Evolutionary conservation across 2,113 vertebrate species (phyloP), one percentile per base, ranked within the genome.

Genomic region (Indicator maculatus): DNA sequence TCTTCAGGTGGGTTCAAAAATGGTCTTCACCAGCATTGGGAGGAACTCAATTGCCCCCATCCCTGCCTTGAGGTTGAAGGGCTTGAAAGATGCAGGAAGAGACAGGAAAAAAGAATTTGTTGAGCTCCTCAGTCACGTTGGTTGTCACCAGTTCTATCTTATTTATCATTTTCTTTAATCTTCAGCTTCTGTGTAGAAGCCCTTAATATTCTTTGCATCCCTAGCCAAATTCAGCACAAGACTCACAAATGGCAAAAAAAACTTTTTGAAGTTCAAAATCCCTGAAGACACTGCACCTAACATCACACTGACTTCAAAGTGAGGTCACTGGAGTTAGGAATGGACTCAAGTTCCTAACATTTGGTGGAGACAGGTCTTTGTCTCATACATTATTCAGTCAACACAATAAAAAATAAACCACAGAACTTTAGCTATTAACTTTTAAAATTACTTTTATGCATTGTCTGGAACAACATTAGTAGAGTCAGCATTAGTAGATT

Each of bases 301-400:
- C 6, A 61, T 59, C 11, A 26, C 21, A 24, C 12, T 78, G 44
- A 3, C n/a, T 88, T 88, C 47, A 59, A 60, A 86, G 7, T 56
- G 45, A 86, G 33, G 36, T 71, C 44, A 45, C 70, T 72, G 23
- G 56, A 86, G 21, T 70, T 80, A 56, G 27, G 83, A 89, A 70
- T 55, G 52, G 31, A 60, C 20, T 73, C 61, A 63, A 6, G 8
- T 73, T 89, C 75, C 56, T 80, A 70, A 70, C 73, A 88, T 83
- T 88, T 88, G 31, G 16, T 91, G 74, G n/a, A 75, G 6, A 4
- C 47, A 38, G 16, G 41, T 83, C 41, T 83, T 91, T 67, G 41
- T 88, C 53, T 92, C 88, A 88, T 94, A 36, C 39, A 96, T 95
- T 92, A 92, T 95, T 95, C 61, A 93, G 58, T 36, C 28, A 65